A percentile compares a stretch with the other conserved stretches of the same genome.
These are phyloP conservation scores for Poeciliopsis infans DNA, from an alignment of 2,797 vertebrate genomes.

Conservation along the genomic window DNA sequence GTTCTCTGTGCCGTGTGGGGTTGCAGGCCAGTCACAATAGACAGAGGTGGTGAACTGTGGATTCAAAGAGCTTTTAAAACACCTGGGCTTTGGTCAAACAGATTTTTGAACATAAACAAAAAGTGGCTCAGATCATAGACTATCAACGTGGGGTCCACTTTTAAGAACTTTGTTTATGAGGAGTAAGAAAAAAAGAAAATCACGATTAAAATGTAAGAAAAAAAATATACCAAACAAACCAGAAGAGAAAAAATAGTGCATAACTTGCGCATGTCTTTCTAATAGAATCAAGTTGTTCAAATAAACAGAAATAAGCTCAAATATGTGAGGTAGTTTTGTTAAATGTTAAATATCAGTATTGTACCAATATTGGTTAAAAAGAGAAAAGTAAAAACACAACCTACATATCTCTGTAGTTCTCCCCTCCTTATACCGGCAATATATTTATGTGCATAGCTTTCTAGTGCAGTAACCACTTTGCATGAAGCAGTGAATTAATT, in stretches of 20 bases:
- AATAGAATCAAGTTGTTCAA: background rate
- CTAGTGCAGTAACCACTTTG: no score
- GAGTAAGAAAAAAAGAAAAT: background rate
- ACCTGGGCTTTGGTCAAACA: conserved; percentile 47
- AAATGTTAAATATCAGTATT: background rate
- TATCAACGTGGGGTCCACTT: conserved; percentile 6
- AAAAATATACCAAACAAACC: background rate
- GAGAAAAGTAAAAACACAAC: background rate
- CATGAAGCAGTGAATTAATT: background rate
- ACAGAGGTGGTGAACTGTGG: conserved; percentile 33
- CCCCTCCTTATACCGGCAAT: background rate
- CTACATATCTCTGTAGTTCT: background rate
- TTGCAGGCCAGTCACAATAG: conserved; percentile 62
- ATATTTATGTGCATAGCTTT: background rate
- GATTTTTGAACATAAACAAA: conserved; percentile 11
- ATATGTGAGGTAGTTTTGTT: background rate
- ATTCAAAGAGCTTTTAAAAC: conserved; percentile 66
- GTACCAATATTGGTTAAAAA: background rate
- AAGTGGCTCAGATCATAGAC: conserved; percentile 13
- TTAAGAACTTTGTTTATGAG: background rate
- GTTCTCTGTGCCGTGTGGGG: conserved; percentile 70
- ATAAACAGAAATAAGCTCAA: background rate
- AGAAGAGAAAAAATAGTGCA: background rate
- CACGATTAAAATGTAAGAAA: background rate
- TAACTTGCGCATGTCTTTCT: background rate